These are phyloP conservation scores for Limnothrissa miodon DNA, from an alignment of 2,113 vertebrate genomes.

Conservation along the genomic window DNA sequence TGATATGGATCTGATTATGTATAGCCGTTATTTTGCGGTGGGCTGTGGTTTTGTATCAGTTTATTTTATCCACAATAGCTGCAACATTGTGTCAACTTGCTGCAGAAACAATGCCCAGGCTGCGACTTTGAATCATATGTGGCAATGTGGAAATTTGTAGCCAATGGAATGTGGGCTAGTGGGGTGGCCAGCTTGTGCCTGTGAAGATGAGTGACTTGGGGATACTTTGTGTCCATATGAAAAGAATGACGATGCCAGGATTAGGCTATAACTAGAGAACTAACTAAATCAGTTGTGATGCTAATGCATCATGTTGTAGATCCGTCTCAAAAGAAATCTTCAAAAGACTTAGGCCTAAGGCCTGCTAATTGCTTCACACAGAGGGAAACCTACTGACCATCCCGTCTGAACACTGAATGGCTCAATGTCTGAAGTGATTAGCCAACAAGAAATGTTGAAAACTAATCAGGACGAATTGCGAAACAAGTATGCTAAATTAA, in stretches of 20 bases:
- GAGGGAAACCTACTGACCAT: background rate
- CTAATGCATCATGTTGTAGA: constrained; percentile 38
- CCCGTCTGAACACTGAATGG: background rate
- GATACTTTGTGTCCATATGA: constrained; percentile 4
- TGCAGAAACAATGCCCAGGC: background rate
- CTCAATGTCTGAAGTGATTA: background rate
- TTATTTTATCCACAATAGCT: no score
- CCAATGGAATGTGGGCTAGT: background rate
- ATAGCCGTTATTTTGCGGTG: no score
- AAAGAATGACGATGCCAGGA: constrained; percentile 10
- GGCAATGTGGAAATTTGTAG: background rate
- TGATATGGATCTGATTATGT: no score
- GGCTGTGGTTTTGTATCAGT: no score
- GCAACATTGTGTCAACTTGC: background rate
- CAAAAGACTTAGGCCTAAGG: constrained; percentile 34
- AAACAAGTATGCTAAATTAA: background rate
- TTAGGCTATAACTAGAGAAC: constrained; percentile 18
- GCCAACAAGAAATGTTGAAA: background rate
- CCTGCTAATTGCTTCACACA: constrained; percentile 31
- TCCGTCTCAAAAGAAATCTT: constrained; percentile 48
- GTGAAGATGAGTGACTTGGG: constrained; percentile 12
- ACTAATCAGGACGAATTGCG: background rate
- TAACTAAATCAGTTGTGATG: constrained; percentile 36
- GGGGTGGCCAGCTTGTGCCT: background rate
- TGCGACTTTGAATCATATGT: background rate